These are phyloP conservation scores for Regulus satrapa DNA, from an alignment of 2,113 vertebrate species.

Conservation along the genomic window DNA sequence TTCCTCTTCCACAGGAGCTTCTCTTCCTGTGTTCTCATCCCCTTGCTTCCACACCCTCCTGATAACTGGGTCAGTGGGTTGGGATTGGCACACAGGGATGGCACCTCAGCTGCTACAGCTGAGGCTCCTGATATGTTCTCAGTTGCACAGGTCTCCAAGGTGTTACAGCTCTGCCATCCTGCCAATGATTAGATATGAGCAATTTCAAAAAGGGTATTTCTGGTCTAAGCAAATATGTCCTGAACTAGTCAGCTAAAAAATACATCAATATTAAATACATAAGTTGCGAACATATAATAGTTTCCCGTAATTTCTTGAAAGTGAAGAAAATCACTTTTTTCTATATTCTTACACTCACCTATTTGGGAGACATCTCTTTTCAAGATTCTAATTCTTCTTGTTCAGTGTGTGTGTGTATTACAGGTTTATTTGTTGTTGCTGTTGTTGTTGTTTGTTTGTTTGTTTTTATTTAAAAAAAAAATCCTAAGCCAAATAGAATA, in stretches of 20 bases:
- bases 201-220: not conserved
- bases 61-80: not conserved
- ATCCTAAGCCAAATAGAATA: not conserved
- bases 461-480: too few relatives aligned
- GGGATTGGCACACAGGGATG: too few relatives aligned
- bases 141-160: not conserved
- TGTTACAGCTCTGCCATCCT: not conserved
- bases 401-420: not conserved
- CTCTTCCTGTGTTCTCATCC: not conserved
- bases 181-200: fast-evolving
- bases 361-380: not conserved
- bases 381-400: not conserved
- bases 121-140: not conserved
- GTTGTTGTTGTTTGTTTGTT: too few relatives aligned
- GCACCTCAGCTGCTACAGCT: not conserved
- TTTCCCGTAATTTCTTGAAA: not conserved
- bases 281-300: not conserved
- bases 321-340: not conserved
- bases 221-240: not conserved
- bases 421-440: not conserved
- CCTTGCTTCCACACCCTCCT: not conserved
- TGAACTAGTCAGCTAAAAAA: not conserved
- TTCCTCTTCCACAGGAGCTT: not conserved
- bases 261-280: not conserved
- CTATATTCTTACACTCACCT: not conserved